Base-by-base conservation (phyloP, 2,888 invertebrate species). In the Calameuta filiformis region DNA sequence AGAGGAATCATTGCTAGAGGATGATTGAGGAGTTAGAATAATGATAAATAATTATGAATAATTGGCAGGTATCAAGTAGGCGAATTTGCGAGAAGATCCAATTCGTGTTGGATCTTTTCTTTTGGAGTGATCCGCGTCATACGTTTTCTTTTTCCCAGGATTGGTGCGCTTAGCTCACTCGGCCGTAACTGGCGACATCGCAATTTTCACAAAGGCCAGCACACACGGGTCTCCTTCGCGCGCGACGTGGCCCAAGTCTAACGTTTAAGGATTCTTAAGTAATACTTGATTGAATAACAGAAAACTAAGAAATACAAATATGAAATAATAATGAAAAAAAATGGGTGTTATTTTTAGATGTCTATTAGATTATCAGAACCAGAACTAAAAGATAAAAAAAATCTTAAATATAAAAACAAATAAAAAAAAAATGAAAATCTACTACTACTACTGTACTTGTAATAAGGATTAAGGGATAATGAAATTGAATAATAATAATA, bases 291-390 rank as follows among this genome's bases (percentile, higher is more conserved):
- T 83, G 85, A 82, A 87, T 83, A 85, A 86, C 80, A 83, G 83
- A 79, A 80, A 77, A 79, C 71, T 69, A 78, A 80, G 78, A 81
- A 79, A 80, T 79, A 81, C 86, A 88, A 90, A 88, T 89, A 89
- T 85, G 84, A 88, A 89, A 83, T 89, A 89, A 89, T 88, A 88
- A 87, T 87, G 84, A 87, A 87, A 85, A 83, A 84, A 90, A 90
- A 89, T 91, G 89, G 89, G 88, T 91, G 91, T 92, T 91, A 91
- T 91, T 91, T 91, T 91, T 91, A 92, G 91, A 91, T 91, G 90
- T 91, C 90, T 91, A 89, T 91, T 92, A 91, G 90, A 91, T 90
- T 90, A 90, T 89, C 89, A 88, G 88, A 91, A 90, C 85, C 89
- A 90, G 87, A 86, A 89, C 87, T 83, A 85, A 85, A 79, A 76